Conservation (phyloP, 1,140 invertebrate species). For the Papilio helenus region DNA sequence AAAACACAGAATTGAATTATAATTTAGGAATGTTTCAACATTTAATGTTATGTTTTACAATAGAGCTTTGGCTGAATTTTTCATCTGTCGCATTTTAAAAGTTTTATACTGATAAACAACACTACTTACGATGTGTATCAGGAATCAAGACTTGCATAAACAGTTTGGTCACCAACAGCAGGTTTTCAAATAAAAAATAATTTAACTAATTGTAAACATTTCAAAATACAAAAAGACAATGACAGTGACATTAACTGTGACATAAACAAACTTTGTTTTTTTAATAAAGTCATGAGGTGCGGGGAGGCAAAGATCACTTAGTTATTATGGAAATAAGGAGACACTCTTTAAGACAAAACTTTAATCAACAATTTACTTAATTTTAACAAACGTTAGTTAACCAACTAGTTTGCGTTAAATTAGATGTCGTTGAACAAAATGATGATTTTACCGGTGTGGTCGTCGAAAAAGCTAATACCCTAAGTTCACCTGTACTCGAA, state of each 20-base stretch:
- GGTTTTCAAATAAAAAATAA: not conserved
- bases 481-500: conserved; percentile 79
- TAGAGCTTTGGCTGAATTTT: not conserved
- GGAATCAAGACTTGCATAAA: not conserved
- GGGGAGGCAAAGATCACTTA: not conserved
- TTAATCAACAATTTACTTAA: conserved; percentile 41
- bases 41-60: not conserved
- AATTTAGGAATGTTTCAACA: not conserved
- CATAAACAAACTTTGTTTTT: not conserved
- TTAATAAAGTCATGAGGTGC: not conserved
- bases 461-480: conserved; percentile 80
- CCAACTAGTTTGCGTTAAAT: conserved; percentile 75
- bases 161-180: not conserved
- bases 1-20: not conserved
- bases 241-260: conserved; percentile 17
- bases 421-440: conserved; percentile 70
- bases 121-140: not conserved
- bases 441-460: conserved; percentile 66
- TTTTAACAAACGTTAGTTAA: conserved; percentile 71
- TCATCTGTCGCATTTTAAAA: not conserved
- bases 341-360: not conserved
- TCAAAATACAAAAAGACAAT: conserved; percentile 27
- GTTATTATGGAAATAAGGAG: not conserved
- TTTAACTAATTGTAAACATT: conserved; percentile 9
- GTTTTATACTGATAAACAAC: not conserved